Base-by-base conservation (phyloP, 1,140 invertebrate genomes). In the Hyphantria cunea region DNA sequence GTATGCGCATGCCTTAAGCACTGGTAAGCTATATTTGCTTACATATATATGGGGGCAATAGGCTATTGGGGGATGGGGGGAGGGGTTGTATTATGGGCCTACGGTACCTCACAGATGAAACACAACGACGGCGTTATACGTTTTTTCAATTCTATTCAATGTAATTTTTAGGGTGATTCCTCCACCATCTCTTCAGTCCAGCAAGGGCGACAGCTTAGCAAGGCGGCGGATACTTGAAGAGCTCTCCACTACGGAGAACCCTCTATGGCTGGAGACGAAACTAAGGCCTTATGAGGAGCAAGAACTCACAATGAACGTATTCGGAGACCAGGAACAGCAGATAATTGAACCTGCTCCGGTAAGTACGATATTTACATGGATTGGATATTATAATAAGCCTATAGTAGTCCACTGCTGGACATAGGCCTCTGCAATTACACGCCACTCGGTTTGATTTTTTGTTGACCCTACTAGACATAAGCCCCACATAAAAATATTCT, bases 201-300 rank as follows among this genome's bases (percentile, higher is more conserved):
- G 94, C 60, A 94, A 94, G 62, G 96, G 96, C 56, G 95, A 96
- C 75, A 95, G 95, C 47, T 80, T 97, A n/a, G 96, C 96, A 13
- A 95, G 96, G 55, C 94, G 96, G 61, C 93, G 95, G 64, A 95
- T 97, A 41, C 94, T 97, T 25, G 95, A 97, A 76, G 96, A 97
- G 76, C 86, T 97, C 9, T 95, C 96, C 69, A 97, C 96, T 2
- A 98, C 96, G 0, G 97, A 98, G 86, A 98, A 98, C 93, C 97
- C 97, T 0, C 89, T 98, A 0, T 98, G 97, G 97, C 95, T 97
- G 45, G 97, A 98, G 92, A 96, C 97, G 74, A 97, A 97, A 92
- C 89, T 97, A 12, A 95, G 97, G 78, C 93, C 97, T 0, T 98
- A 98, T 78, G 97, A 98, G 84, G 97, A 98, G 80, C 97, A 98